phyloP scores from a whole-genome alignment of 2,113 vertebrate species.

The Circaetus cinerascens region DNA sequence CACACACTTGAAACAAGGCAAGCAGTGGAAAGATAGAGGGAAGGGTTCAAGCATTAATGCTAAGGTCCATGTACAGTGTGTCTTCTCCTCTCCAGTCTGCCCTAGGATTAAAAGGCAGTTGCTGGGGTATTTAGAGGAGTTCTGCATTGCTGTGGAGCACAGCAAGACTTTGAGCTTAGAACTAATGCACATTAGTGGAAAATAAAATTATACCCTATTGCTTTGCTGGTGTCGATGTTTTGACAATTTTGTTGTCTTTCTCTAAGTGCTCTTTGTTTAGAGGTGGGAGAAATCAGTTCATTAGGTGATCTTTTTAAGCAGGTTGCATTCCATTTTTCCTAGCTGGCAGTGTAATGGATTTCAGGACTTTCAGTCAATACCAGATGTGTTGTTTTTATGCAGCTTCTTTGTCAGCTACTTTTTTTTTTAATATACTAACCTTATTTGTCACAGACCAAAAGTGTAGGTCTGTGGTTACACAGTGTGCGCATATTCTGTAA shows the following conservation, averaged over 20 bases:
- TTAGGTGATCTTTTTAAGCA: not conserved
- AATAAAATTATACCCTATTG: not conserved
- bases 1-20: slow-evolving; percentile 41
- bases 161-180: not conserved
- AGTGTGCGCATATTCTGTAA: not conserved
- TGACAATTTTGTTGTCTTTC: not conserved
- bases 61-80: not conserved
- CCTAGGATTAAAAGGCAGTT: not conserved
- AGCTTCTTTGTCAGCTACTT: not conserved
- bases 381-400: not conserved
- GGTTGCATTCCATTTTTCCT: not conserved
- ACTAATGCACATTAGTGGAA: not conserved
- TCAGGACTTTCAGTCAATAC: not conserved
- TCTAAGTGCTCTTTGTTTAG: not conserved
- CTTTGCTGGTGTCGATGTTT: not conserved
- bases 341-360: not conserved
- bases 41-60: not conserved
- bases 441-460: not conserved
- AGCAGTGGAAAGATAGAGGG: not conserved
- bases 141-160: not conserved
- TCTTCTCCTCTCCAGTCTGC: not conserved
- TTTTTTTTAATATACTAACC: not conserved
- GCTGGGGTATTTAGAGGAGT: not conserved
- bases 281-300: not conserved
- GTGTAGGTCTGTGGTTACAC: not conserved